Percentiles rank a stretch among this genome's conserved stretches.
phyloP scores from a whole-genome alignment of 2,797 vertebrate species.

The Crenuchus spilurus region DNA sequence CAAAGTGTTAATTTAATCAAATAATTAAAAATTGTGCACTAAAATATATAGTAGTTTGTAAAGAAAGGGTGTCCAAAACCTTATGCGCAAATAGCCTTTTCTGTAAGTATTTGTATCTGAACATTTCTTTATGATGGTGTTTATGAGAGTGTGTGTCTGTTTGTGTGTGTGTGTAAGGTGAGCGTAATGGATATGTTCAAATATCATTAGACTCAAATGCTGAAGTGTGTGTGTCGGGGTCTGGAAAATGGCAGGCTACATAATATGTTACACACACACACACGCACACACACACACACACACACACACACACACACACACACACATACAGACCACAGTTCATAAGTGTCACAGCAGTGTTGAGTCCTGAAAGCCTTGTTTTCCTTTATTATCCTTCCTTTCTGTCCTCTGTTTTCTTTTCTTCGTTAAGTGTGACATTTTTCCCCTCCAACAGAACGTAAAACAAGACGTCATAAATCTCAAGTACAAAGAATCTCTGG shows the following conservation, averaged over 20 bases:
- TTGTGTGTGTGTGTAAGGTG: not conserved
- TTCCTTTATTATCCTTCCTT: constrained; percentile 5
- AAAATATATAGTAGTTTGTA: no score
- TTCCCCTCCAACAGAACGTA: constrained; percentile 34
- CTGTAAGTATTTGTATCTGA: no score
- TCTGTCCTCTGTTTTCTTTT: constrained; percentile 21
- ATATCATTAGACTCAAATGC: constrained; percentile 3
- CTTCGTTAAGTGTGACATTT: not conserved
- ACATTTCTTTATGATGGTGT: no score
- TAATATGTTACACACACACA: constrained; percentile 3
- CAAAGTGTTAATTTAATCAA: no score
- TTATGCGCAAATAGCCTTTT: no score
- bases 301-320: constrained; percentile 35
- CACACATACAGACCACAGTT: constrained; percentile 54
- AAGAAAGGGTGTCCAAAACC: no score
- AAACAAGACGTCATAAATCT: constrained; percentile 58
- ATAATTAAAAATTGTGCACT: no score
- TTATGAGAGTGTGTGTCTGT: not conserved
- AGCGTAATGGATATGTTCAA: not conserved
- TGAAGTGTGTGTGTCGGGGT: constrained; percentile 26
- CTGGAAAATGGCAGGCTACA: constrained; percentile 16
- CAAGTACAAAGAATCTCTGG: constrained; percentile 56
- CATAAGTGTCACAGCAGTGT: constrained; percentile 25
- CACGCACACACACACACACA: constrained; percentile 16
- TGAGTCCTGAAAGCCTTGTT: constrained; percentile 7